Percentiles rank a stretch among this genome's conserved stretches.
Evolutionary conservation across 2,888 invertebrate species (phyloP).

Genomic region (Anorthoa munda): DNA sequence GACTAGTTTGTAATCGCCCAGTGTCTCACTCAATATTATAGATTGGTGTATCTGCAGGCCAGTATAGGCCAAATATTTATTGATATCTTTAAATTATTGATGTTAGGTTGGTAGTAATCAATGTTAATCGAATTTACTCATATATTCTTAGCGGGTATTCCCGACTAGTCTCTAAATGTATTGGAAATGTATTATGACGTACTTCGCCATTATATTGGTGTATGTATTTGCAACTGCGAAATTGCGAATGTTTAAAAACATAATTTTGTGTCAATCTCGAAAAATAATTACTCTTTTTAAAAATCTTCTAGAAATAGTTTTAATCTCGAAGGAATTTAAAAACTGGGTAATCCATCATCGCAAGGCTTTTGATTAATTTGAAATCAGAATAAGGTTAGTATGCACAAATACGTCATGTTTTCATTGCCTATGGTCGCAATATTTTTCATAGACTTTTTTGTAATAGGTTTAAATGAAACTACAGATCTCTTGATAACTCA

Average conservation of each 20-base stretch:
- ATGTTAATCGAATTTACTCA: slow-evolving; percentile 42
- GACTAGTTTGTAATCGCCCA: not conserved
- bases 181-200: slow-evolving; percentile 2
- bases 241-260: slow-evolving; percentile 9
- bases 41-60: not conserved
- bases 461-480: not conserved
- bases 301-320: slow-evolving; percentile 4
- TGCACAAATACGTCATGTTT: not conserved
- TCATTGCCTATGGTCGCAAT: not conserved
- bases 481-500: slow-evolving; percentile 14
- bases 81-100: slow-evolving; percentile 3
- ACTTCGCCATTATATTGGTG: not conserved
- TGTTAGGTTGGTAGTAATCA: slow-evolving; percentile 21
- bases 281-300: not conserved
- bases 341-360: not conserved
- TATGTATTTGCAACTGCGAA: not conserved
- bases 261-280: not conserved
- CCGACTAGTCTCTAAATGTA: slow-evolving; percentile 8
- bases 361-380: not conserved
- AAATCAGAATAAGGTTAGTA: not conserved
- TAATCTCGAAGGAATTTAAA: not conserved
- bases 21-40: not conserved
- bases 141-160: slow-evolving; percentile 34
- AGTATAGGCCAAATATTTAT: slow-evolving; percentile 9
- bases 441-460: not conserved